A percentile compares a stretch with the other conserved stretches of the same genome.
Evolutionary conservation across 2,888 invertebrate species (phyloP).

Genomic region (Petrolisthes manimaculis): DNA sequence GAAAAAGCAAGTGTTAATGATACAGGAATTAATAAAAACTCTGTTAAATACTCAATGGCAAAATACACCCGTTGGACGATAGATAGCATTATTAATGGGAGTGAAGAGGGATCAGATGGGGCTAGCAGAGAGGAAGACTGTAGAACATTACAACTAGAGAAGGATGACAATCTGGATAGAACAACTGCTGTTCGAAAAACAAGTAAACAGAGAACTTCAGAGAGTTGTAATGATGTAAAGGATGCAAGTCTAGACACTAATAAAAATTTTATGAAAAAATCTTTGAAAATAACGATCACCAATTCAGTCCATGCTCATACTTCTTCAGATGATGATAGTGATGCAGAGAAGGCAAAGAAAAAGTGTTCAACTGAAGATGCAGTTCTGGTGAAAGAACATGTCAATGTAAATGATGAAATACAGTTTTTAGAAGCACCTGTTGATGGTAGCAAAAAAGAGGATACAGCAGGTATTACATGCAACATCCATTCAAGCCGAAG

Average conservation of each 20-base stretch:
- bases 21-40: conserved; percentile 20
- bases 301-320: conserved; percentile 40
- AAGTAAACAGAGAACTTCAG: conserved; percentile 33
- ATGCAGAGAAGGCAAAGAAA: conserved; percentile 12
- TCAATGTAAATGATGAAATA: conserved; percentile 1
- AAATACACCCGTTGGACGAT: conserved; percentile 57
- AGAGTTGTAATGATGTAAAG: conserved; percentile 21
- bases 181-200: neutral
- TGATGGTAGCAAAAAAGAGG: neutral
- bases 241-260: conserved; percentile 49
- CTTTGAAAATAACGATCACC: conserved; percentile 49
- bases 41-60: conserved; percentile 36
- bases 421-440: neutral
- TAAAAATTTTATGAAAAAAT: conserved; percentile 55
- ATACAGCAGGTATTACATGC: neutral
- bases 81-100: conserved; percentile 56
- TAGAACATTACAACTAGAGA: neutral
- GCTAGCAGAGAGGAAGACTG: conserved; percentile 19
- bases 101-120: conserved; percentile 26
- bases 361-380: neutral
- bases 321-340: conserved; percentile 17
- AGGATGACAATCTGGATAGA: conserved; percentile 9
- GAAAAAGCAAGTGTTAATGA: conserved; percentile 29
- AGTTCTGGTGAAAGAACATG: neutral
- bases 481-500: neutral